phyloP scores from a whole-genome alignment of 2,797 vertebrate species.

The Myoxocephalus aenaeus region DNA sequence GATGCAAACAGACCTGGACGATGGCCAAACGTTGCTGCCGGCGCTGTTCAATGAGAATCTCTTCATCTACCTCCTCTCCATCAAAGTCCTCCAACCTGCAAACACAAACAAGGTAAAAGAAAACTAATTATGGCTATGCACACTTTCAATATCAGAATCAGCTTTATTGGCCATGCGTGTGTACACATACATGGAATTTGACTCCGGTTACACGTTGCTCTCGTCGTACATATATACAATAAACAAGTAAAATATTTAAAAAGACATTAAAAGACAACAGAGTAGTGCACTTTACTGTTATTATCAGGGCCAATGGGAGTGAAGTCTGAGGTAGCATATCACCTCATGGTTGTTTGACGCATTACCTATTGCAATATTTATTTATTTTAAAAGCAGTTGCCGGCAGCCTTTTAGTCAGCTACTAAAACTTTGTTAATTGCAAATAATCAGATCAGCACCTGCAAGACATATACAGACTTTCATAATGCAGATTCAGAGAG shows the following conservation, averaged over 20 bases:
- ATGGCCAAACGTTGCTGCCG: constrained; percentile 94
- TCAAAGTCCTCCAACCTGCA: constrained; percentile 96
- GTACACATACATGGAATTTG: too few relatives aligned
- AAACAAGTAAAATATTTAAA: too few relatives aligned
- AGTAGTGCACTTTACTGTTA: not conserved
- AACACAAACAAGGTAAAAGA: constrained; percentile 17
- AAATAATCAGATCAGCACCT: not conserved
- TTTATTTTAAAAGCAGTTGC: too few relatives aligned
- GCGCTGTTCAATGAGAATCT: constrained; percentile 95
- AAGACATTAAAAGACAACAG: too few relatives aligned
- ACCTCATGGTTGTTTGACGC: not conserved
- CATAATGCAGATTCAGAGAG: not conserved
- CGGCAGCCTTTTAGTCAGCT: not conserved
- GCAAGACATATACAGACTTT: not conserved
- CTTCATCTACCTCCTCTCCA: constrained; percentile 97
- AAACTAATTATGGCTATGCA: not conserved
- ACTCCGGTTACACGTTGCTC: too few relatives aligned
- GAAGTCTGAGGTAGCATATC: not conserved
- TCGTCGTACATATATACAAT: too few relatives aligned
- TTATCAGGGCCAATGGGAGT: not conserved
- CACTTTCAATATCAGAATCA: not conserved
- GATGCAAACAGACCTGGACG: constrained; percentile 88
- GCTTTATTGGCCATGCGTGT: too few relatives aligned
- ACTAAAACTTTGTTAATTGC: not conserved
- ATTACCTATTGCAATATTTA: too few relatives aligned